Evolutionary conservation across 37 sponge, comb jelly and placozoan genomes (phyloP), one percentile per base, ranked within the genome.

Genomic region (Halisarca cf. caerulea): DNA sequence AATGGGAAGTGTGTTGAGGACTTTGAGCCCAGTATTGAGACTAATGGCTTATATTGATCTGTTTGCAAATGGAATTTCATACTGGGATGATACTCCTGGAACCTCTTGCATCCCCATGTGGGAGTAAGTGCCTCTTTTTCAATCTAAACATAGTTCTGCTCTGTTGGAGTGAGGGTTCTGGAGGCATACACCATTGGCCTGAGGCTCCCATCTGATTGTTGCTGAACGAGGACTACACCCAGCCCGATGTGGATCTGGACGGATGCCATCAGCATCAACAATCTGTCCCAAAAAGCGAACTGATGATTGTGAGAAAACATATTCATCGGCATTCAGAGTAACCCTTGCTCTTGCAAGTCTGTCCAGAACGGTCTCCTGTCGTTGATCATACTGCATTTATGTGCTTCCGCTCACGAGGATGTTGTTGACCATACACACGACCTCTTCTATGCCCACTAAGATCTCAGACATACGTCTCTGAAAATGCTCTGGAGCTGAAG

Each of bases 21-120:
- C 59, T 55, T 90, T 90, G 70, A 53, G 47, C 84, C 83, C 33
- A 90, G 58, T 1, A 86, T 35, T 1, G 91, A 71, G n/a, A 90
- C 62, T 3, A 80, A 38, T 2, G 81, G 81, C 62, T 80, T 80
- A 38, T 80, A 86, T 32, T n/a, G 81, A 61, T 80, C 81, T n/a
- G 81, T 80, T n/a, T 80, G 37, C 8, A 80, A 1, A 2, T 2
- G 1, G 39, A 80, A 4, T 2, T 2, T 15, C 61, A 36, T 86
- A 21, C 86, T 80, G 5, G 79, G 53, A 36, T 79, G 35, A 64
- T 86, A 86, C 30, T 86, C 70, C 6, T 60, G 20, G 54, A 86
- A 86, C 6, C 41, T 41, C 54, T 86, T 80, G 45, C 68, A 80
- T 42, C 69, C 86, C 86, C 86, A 60, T 0, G 54, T 62, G 21